A percentile compares a stretch with the other conserved stretches of the same genome.
phyloP scores from a whole-genome alignment of 2,888 invertebrate genomes.

The Noctua pronuba region DNA sequence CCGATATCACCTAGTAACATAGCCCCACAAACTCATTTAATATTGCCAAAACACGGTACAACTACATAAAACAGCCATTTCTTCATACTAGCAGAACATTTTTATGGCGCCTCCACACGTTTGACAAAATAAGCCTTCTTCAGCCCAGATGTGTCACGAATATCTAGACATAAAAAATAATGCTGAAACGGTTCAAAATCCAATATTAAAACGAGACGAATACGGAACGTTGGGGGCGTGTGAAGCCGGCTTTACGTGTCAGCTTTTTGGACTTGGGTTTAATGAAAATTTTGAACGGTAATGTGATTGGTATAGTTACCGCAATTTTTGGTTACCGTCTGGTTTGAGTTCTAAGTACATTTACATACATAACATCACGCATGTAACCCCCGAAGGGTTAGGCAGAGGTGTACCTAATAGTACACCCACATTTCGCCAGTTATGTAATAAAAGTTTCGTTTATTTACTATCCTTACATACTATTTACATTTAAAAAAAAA shows the following conservation, averaged over 20 bases:
- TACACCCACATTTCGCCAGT: too few species aligned
- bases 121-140: constrained; percentile 58
- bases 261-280: constrained; percentile 32
- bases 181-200: constrained; percentile 57
- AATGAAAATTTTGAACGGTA: constrained; percentile 36
- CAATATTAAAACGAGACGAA: constrained; percentile 54
- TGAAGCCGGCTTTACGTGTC: constrained; percentile 53
- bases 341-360: not conserved
- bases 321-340: not conserved
- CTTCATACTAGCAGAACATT: constrained; percentile 41
- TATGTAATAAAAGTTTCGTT: too few species aligned
- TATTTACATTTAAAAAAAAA: too few species aligned
- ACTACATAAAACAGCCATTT: constrained; percentile 50
- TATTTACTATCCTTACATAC: too few species aligned
- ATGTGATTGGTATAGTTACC: constrained; percentile 7
- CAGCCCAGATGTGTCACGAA: constrained; percentile 64
- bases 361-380: not conserved
- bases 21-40: constrained; percentile 17
- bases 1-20: not conserved
- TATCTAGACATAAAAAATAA: constrained; percentile 68
- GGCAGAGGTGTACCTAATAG: too few species aligned
- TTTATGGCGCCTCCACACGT: constrained; percentile 59
- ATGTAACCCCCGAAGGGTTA: not conserved
- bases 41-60: constrained; percentile 32
- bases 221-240: constrained; percentile 40